Conservation (phyloP, 2,888 invertebrate species). For the Lobophora halterata region DNA sequence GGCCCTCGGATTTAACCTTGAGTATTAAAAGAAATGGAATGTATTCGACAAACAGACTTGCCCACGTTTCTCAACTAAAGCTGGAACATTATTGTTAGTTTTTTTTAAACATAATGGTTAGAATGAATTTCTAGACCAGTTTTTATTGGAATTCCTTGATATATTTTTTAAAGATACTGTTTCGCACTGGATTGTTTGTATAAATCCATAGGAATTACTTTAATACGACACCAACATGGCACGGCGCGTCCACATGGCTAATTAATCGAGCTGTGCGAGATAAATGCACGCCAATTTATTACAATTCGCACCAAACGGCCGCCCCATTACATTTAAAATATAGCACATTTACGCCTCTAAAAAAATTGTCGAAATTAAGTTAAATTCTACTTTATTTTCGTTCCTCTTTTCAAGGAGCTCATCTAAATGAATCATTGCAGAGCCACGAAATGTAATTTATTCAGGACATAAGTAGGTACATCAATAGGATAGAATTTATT, state of each 20-base stretch:
- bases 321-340: slow-evolving; percentile 69
- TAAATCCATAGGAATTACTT: slow-evolving; percentile 26
- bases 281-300: slow-evolving; percentile 72
- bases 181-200: too few relatives aligned
- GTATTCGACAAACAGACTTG: slow-evolving; percentile 8
- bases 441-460: slow-evolving; percentile 25
- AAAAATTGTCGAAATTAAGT: slow-evolving; percentile 39
- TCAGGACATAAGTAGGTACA: slow-evolving; percentile 25
- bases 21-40: slow-evolving; percentile 10
- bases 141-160: too few relatives aligned
- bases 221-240: slow-evolving; percentile 31
- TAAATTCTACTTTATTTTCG: slow-evolving; percentile 3
- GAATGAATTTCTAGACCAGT: too few relatives aligned
- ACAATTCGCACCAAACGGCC: slow-evolving; percentile 58
- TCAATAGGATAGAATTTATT: slow-evolving; percentile 28
- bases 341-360: slow-evolving; percentile 57
- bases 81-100: too few relatives aligned
- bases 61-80: too few relatives aligned
- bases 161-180: too few relatives aligned
- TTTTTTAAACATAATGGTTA: too few relatives aligned
- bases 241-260: slow-evolving; percentile 50
- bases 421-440: too few relatives aligned
- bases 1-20: slow-evolving; percentile 21
- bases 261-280: slow-evolving; percentile 64
- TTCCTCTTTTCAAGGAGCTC: too few relatives aligned